Conservation (phyloP, 2,888 invertebrate genomes). For the Allophyes oxyacanthae region DNA sequence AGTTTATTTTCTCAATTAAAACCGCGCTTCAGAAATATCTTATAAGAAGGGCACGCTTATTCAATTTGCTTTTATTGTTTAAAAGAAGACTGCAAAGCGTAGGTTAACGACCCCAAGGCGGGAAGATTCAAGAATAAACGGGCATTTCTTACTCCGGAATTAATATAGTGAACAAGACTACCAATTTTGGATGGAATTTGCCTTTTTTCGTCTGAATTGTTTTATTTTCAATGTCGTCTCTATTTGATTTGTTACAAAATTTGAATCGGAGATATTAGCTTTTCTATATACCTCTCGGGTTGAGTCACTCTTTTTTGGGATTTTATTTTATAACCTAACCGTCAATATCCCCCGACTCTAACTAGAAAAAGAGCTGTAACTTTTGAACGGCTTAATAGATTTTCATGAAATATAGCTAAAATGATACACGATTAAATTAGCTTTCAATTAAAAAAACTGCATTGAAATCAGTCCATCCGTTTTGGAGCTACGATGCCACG, state of each 20-base stretch:
- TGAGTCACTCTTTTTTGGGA: no score
- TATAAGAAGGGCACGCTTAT: slow-evolving; percentile 66
- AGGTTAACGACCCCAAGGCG: slow-evolving; percentile 66
- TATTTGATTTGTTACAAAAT: slow-evolving; percentile 50
- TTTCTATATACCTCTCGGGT: no score
- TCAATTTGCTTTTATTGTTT: slow-evolving; percentile 78
- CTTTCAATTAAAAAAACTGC: no score
- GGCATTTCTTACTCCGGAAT: slow-evolving; percentile 67
- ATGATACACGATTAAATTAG: no score
- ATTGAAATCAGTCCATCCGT: no score
- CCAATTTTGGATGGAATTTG: slow-evolving; percentile 62
- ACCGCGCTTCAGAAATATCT: slow-evolving; percentile 62
- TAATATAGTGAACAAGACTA: slow-evolving; percentile 71
- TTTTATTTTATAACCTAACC: no score
- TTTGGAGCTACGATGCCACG: no score
- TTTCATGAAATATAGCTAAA: no score
- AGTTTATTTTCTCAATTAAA: slow-evolving; percentile 70
- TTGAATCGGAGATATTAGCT: not conserved
- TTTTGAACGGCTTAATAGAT: no score
- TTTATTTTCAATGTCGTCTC: slow-evolving; percentile 57
- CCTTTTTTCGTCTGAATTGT: slow-evolving; percentile 51
- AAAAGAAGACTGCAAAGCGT: slow-evolving; percentile 71
- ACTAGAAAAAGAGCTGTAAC: no score
- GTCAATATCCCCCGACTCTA: no score
- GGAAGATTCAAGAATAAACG: slow-evolving; percentile 62